Conservation (phyloP, 2,797 vertebrate species). For the Lepidocolaptes lacrymiger region DNA sequence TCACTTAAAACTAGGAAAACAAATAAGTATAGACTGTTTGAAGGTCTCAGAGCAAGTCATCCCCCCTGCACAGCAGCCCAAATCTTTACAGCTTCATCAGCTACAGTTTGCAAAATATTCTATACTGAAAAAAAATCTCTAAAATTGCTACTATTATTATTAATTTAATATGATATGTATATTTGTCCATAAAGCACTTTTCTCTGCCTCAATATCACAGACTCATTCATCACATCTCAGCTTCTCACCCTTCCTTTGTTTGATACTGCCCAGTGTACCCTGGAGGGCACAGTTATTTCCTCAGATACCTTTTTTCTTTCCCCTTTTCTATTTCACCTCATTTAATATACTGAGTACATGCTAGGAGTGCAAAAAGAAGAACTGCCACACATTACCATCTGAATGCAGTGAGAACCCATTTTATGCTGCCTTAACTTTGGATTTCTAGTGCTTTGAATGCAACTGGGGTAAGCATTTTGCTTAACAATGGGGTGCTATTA, state of each 20-base stretch:
- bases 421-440: slow-evolving; percentile 47
- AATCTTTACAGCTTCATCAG: neutral
- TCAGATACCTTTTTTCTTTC: neutral
- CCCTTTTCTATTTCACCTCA: neutral
- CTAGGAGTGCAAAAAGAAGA: neutral
- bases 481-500: slow-evolving; percentile 52
- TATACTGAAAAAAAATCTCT: neutral
- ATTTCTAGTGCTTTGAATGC: slow-evolving; percentile 51
- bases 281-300: neutral
- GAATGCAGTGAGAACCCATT: slow-evolving; percentile 38
- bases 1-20: neutral
- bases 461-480: slow-evolving; percentile 29
- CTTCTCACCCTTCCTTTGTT: neutral
- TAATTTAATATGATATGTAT: neutral
- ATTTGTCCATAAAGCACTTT: neutral
- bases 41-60: neutral
- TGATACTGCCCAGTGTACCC: neutral
- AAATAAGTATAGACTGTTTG: neutral
- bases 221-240: neutral
- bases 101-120: neutral
- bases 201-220: neutral
- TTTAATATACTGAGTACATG: slow-evolving; percentile 1
- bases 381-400: neutral
- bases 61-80: neutral
- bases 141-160: neutral